phyloP scores from a whole-genome alignment of 2,113 vertebrate genomes.

The Eulemur rufifrons region DNA sequence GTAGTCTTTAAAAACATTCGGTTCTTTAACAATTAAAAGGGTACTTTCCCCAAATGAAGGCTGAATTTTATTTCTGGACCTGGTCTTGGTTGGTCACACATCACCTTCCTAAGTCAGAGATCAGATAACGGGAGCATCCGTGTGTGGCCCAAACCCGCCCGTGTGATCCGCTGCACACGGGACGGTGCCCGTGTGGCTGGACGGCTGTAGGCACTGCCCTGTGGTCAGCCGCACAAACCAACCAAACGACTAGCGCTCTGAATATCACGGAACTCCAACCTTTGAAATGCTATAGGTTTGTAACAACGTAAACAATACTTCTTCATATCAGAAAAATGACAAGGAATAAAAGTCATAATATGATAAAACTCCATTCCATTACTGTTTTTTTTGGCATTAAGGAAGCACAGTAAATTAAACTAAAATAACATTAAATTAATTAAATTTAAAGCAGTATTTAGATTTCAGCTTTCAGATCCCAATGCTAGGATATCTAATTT shows the following conservation, averaged over 20 bases:
- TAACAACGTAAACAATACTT: neutral
- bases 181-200: fast-evolving
- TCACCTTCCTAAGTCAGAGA: neutral
- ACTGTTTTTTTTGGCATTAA: slow-evolving; percentile 17
- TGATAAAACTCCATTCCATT: neutral
- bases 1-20: neutral
- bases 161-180: fast-evolving
- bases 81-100: neutral
- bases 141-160: fast-evolving
- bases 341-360: neutral
- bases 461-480: neutral
- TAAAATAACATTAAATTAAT: neutral
- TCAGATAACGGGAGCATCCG: neutral
- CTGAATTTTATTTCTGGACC: neutral
- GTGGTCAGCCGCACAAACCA: neutral
- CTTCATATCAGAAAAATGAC: neutral
- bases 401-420: neutral
- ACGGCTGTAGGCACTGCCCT: neutral
- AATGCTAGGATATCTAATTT: neutral
- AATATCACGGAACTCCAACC: neutral
- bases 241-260: neutral
- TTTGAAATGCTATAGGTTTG: neutral
- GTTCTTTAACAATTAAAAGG: neutral
- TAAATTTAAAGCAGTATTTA: neutral
- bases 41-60: neutral